These are phyloP conservation scores for Halcyon badia DNA, from an alignment of 2,797 vertebrate species.

Conservation along the genomic window DNA sequence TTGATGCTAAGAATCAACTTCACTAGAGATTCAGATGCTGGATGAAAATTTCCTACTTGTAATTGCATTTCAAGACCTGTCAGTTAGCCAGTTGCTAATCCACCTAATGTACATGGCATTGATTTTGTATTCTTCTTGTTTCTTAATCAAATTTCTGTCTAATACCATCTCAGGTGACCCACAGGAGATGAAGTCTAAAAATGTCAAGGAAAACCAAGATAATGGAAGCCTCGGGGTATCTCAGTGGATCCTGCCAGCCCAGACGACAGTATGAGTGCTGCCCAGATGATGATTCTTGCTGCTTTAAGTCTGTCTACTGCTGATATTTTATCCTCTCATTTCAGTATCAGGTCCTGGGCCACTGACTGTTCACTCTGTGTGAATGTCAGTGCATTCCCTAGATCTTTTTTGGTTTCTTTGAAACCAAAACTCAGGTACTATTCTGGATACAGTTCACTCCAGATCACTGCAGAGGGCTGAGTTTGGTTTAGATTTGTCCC, in stretches of 20 bases:
- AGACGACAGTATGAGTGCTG: not conserved
- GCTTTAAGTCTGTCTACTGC: not conserved
- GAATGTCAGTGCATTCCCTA: not conserved
- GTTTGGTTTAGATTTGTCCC: not conserved
- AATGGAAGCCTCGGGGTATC: not conserved
- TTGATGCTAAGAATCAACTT: not conserved
- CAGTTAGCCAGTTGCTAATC: not conserved
- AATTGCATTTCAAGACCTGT: not conserved
- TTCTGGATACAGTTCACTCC: not conserved
- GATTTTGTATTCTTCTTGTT: slow-evolving; percentile 10
- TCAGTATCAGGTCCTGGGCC: not conserved
- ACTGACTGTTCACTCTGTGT: not conserved
- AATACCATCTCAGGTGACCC: not conserved
- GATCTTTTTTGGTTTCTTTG: not conserved
- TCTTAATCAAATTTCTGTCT: not conserved
- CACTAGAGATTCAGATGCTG: not conserved
- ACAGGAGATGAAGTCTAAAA: not conserved
- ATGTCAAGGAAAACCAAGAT: not conserved
- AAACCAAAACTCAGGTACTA: not conserved
- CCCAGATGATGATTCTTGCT: not conserved
- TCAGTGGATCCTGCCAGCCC: not conserved
- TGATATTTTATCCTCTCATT: not conserved
- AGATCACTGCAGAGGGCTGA: not conserved
- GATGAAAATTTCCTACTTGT: not conserved
- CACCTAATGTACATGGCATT: not conserved